Conservation (phyloP, 2,113 vertebrate genomes). For the Gymnobelideus leadbeateri region DNA sequence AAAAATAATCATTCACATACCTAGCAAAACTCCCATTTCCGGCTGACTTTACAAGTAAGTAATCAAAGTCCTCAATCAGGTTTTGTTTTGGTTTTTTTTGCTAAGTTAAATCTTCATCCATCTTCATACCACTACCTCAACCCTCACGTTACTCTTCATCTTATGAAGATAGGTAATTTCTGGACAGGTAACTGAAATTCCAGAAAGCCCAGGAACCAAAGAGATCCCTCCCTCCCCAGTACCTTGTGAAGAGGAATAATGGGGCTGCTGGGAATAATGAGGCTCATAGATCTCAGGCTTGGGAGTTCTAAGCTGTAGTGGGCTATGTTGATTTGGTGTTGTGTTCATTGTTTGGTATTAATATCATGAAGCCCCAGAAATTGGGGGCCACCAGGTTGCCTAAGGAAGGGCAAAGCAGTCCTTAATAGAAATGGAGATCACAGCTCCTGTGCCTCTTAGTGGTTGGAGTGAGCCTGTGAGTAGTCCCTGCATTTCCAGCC, state of each 20-base stretch:
- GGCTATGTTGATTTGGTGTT: background rate
- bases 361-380: background rate
- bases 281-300: background rate
- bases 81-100: conserved; percentile 4
- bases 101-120: conserved; percentile 45
- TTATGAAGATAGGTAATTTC: background rate
- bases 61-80: background rate
- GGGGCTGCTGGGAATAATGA: background rate
- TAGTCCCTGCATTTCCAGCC: background rate
- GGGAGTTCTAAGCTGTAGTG: background rate
- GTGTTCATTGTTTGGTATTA: background rate
- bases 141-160: background rate
- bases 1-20: conserved; percentile 31
- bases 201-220: background rate
- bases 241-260: background rate
- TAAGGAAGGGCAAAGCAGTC: background rate
- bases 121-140: background rate
- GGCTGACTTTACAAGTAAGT: background rate
- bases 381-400: background rate
- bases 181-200: background rate
- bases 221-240: background rate
- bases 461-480: background rate
- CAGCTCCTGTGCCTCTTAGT: background rate
- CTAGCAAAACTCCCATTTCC: conserved; percentile 1
- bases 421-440: background rate